Evolutionary conservation across 2,113 vertebrate species (phyloP).

Genomic region (Alligator mississippiensis): DNA sequence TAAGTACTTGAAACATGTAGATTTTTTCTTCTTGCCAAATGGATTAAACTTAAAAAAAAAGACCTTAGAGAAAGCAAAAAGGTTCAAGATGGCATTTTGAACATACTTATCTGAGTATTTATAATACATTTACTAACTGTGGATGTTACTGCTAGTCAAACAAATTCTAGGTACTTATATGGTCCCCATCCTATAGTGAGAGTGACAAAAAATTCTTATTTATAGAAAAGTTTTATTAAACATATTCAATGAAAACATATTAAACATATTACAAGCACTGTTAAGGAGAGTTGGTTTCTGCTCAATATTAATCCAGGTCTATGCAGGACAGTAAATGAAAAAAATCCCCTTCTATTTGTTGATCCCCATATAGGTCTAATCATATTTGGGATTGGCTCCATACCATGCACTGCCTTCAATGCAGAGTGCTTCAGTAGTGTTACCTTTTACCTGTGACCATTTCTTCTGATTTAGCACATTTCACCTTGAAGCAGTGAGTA

Average conservation of each 20-base stretch:
- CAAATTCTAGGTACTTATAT: background rate
- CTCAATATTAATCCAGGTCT: background rate
- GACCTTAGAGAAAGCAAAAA: rapidly evolving
- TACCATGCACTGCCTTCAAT: background rate
- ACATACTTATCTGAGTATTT: background rate
- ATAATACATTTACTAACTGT: background rate
- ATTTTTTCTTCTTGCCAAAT: background rate
- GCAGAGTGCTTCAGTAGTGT: background rate
- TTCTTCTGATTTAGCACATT: background rate
- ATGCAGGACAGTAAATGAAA: background rate
- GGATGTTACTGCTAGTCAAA: background rate
- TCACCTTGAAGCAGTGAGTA: background rate
- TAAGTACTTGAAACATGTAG: background rate
- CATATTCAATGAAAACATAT: background rate
- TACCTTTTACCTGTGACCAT: background rate
- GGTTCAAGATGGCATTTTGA: background rate
- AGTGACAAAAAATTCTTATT: background rate
- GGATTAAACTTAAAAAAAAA: background rate
- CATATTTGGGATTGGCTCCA: background rate
- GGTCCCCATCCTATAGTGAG: too few relatives aligned
- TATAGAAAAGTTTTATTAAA: background rate
- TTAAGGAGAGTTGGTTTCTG: background rate
- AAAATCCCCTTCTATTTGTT: background rate
- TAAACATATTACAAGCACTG: background rate
- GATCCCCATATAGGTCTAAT: background rate